Evolutionary conservation across 2,797 vertebrate species (phyloP), one percentile per base, ranked within the genome.

Genomic region (Salarias fasciatus): DNA sequence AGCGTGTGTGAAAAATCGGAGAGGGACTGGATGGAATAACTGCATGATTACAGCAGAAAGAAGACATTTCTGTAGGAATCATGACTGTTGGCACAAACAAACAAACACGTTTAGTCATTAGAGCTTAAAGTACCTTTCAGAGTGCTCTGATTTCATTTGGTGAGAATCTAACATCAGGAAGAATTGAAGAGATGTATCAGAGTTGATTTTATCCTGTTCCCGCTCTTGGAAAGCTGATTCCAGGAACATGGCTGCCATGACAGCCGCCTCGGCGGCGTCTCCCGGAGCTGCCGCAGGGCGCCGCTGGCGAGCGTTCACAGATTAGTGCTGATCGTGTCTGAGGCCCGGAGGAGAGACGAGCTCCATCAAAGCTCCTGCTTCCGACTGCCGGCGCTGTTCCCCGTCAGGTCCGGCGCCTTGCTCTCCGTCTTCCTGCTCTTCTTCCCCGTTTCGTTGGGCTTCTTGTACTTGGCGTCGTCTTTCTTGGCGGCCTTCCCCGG

Each of bases 401-500:
- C 80, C 8, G 64, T 68, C 77, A 88, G 3, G 29, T 88, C 84
- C 0, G 84, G 63, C 49, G 93, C 94, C 72, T 92, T 91, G 70
- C 64, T 70, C 82, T 93, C 93, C 0, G 79, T 87, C 61, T 92
- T 88, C 69, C 93, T 94, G 62, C 60, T 57, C 82, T 93, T 94
- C 79, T 92, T 66, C 28, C 90, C 86, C 31, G 89, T 92, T 6
- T 93, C 91, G 0, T 88, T 94, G 73, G 93, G 87, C 28, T 92
- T 90, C 12, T 76, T 89, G 12, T 74, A 35, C 1, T 35, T 90
- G 1, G 35, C 2, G 0, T 65, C 75, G 3, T 88, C 69, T 58
- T 89, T 89, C 0, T 91, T 88, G 43, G 84, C 93, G 5, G 93
- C 94, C 81, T 93, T 96, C 43, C 97, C 96, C 0, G 95, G 96